Percentiles rank a stretch among this genome's conserved stretches.
Conservation (phyloP, 2,888 invertebrate genomes). For the Yponomeuta evonymella region DNA sequence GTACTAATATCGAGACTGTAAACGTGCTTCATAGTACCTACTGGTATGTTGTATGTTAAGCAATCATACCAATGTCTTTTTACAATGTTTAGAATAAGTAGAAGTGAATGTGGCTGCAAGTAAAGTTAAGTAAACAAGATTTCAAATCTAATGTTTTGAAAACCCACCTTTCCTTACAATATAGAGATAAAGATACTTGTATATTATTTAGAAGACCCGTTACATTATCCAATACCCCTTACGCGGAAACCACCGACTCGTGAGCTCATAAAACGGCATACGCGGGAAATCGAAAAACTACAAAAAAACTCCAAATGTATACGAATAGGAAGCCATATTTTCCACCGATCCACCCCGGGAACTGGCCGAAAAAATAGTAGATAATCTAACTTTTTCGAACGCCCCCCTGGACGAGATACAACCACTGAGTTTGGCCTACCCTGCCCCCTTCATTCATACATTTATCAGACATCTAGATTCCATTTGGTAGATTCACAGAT, state of each 20-base stretch:
- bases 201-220: not conserved
- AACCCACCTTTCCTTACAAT: not conserved
- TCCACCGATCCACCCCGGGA: slow-evolving; percentile 64
- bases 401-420: slow-evolving; percentile 53
- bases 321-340: slow-evolving; percentile 75
- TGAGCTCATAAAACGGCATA: slow-evolving; percentile 18
- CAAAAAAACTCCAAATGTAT: slow-evolving; percentile 47
- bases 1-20: too few relatives aligned
- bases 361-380: slow-evolving; percentile 69
- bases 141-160: not conserved
- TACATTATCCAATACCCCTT: not conserved
- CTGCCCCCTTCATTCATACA: slow-evolving; percentile 18
- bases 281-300: slow-evolving; percentile 40
- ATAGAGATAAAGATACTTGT: not conserved
- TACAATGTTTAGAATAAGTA: too few relatives aligned
- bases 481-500: slow-evolving; percentile 20
- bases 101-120: too few relatives aligned
- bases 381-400: slow-evolving; percentile 72
- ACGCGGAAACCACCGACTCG: slow-evolving; percentile 19
- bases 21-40: too few relatives aligned
- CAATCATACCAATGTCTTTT: too few relatives aligned
- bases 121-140: not conserved
- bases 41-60: too few relatives aligned
- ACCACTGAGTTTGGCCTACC: slow-evolving; percentile 34
- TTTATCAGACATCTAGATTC: slow-evolving; percentile 17